A percentile compares a stretch with the other conserved stretches of the same genome.
Evolutionary conservation across 2,797 vertebrate genomes (phyloP).

Genomic region (Myotis planiceps): DNA sequence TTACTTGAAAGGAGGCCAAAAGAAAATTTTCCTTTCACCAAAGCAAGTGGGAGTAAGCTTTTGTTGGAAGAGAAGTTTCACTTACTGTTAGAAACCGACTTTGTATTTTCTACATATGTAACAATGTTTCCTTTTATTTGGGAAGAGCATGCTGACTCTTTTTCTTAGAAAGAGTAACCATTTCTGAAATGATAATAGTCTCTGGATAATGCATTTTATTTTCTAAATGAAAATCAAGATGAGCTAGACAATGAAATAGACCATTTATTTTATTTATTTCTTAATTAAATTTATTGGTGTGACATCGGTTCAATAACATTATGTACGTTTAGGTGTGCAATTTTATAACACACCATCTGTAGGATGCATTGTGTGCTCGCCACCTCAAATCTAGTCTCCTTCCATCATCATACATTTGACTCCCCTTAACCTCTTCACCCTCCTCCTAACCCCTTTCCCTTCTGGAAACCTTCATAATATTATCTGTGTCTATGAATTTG

Average conservation of each 20-base stretch:
- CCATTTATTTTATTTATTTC: background rate
- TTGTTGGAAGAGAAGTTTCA: slow-evolving; percentile 45
- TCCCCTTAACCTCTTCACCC: background rate
- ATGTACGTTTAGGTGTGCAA: background rate
- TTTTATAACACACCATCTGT: background rate
- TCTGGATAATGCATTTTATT: background rate
- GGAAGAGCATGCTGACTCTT: background rate
- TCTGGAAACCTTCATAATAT: background rate
- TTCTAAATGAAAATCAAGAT: slow-evolving; percentile 30
- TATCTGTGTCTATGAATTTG: background rate
- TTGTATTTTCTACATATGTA: slow-evolving; percentile 24
- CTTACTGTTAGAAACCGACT: background rate
- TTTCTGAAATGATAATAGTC: background rate
- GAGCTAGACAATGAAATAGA: background rate
- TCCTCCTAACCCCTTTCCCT: background rate
- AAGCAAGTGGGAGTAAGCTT: slow-evolving; percentile 35
- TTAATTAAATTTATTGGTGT: background rate
- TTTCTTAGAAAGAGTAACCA: background rate
- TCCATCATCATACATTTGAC: background rate
- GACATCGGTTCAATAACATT: background rate
- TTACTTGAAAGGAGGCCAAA: slow-evolving; percentile 35
- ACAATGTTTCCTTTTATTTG: slow-evolving; percentile 30
- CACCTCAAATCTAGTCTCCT: background rate
- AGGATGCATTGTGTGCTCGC: background rate
- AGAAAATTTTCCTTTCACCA: background rate